Evolutionary conservation across 1,140 invertebrate genomes (phyloP), one percentile per base, ranked within the genome.

Genomic region (Lepidurus apus): DNA sequence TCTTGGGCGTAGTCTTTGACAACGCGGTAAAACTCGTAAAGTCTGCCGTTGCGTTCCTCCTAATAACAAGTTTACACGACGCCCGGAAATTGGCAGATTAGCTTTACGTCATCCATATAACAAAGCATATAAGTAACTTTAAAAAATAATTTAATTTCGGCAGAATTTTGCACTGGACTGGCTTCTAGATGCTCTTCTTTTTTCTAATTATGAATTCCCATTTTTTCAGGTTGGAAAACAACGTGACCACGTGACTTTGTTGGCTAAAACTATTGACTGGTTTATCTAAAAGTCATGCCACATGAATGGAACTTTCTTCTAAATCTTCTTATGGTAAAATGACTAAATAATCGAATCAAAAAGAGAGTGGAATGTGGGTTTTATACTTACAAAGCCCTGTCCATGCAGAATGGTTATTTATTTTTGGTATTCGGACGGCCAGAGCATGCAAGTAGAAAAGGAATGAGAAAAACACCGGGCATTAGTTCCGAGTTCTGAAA

Each of bases 21-120:
- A 47, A 85, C 77, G n/a, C 81, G 77, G 74, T 82, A 80, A 78
- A 87, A 85, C 73, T 81, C 78, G 43, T 79, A 81, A 42, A 85
- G 80, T 78, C 82, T 80, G 13, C 82, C 82, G 43, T 81, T 77
- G 9, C 80, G 77, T 45, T 90, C 88, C 9, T 90, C 92, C 79
- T 89, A 87, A 65, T 65, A 65, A 9, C 53, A 13, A 13, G 21
- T 65, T 9, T 65, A 65, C 17, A 21, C 53, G 53, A 65, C 53
- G 53, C 1, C 53, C 53, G 21, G 13, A 65, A 65, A n/a, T 65
- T 93, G 91, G 82, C 90, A 88, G 77, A 95, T 93, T 42, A 90
- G 89, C 82, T 93, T 93, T 89, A 84, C 13, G 53, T 65, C 53
- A 65, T 9, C 17, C n/a, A 75, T 42, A 17, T n/a, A 17, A 47